Evolutionary conservation across 2,797 vertebrate genomes (phyloP), one percentile per base, ranked within the genome.

Genomic region (Galago senegalensis): DNA sequence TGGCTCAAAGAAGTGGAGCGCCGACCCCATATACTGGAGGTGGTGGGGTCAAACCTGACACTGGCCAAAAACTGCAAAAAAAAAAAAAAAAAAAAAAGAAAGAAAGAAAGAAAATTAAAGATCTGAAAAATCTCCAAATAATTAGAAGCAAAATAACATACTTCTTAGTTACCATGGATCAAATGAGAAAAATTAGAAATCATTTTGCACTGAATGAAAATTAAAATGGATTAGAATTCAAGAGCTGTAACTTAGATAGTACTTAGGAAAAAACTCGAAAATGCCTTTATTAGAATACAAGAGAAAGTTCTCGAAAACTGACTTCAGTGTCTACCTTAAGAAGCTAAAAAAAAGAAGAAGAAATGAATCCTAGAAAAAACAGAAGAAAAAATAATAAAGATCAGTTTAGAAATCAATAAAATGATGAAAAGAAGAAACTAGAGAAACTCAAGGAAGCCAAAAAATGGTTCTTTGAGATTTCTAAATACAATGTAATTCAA

Each of bases 181-280:
- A 79, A 80, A 60, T n/a, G 13, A 81, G 49, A 37, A 17, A 76
- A 91, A 76, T 79, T 29, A 29, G 56, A 67, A 95, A 91, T 63
- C 91, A 34, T 84, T 92, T 88, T 87, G 46, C 93, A 87, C 10
- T 43, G 29, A 82, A 49, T 96, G n/a, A 81, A 90, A 94, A 70
- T 46, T 2, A 75, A 89, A 89, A 81, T 21, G 72, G 12, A 60
- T 43, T 90, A 49, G 87, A 84, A 75, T 75, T 21, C 37, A 6
- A 61, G n/a, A 34, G 8, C 25, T 84, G 4, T 69, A 73, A 29
- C 16, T 60, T 23, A 67, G 84, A 23, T 43, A 91, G 8, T 84
- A 84, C 16, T 88, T 94, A 72, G 27, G 43, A 21, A 60, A n/a
- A 93, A 87, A 95, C 29, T 49, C 72, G 83, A 79, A 73, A 80